These are phyloP conservation scores for Phaedon cochleariae DNA, from an alignment of 2,888 invertebrate species.

Conservation along the genomic window DNA sequence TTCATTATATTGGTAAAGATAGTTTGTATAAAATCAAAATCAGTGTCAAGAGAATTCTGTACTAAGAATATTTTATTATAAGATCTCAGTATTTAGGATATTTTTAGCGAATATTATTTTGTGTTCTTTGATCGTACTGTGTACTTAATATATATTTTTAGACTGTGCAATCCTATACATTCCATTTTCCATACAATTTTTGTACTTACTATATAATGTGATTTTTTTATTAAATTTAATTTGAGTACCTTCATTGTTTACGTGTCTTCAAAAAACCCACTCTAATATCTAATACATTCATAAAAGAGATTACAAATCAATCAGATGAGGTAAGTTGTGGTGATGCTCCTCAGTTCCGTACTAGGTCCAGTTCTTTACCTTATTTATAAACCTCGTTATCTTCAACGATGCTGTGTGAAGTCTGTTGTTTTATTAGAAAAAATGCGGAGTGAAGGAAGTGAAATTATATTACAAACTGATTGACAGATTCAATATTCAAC, in stretches of 20 bases:
- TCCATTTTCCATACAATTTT: slow-evolving; percentile 43
- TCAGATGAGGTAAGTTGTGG: too few relatives aligned
- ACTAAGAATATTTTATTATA: slow-evolving; percentile 45
- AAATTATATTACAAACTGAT: too few relatives aligned
- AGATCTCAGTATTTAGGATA: slow-evolving; percentile 51
- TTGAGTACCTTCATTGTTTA: slow-evolving; percentile 5
- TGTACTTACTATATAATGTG: slow-evolving; percentile 44
- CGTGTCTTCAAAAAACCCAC: neutral
- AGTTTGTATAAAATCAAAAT: slow-evolving; percentile 42
- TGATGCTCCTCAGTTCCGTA: too few relatives aligned
- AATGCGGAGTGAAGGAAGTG: too few relatives aligned
- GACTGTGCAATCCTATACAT: slow-evolving; percentile 51
- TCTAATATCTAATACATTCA: too few relatives aligned
- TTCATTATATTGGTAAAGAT: slow-evolving; percentile 43
- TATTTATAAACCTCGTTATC: too few relatives aligned
- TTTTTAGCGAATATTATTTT: slow-evolving; percentile 41
- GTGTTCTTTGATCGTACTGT: slow-evolving; percentile 40
- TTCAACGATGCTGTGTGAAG: too few relatives aligned
- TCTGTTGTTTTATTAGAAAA: too few relatives aligned
- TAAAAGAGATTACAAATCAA: too few relatives aligned
- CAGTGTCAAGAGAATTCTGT: slow-evolving; percentile 31
- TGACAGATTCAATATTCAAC: too few relatives aligned
- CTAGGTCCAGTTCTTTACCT: too few relatives aligned
- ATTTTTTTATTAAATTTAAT: slow-evolving; percentile 37
- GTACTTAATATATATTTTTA: slow-evolving; percentile 45